Evolutionary conservation across 1,140 invertebrate species (phyloP), one percentile per base, ranked within the genome.

Genomic region (Cardiocondyla obscurior): DNA sequence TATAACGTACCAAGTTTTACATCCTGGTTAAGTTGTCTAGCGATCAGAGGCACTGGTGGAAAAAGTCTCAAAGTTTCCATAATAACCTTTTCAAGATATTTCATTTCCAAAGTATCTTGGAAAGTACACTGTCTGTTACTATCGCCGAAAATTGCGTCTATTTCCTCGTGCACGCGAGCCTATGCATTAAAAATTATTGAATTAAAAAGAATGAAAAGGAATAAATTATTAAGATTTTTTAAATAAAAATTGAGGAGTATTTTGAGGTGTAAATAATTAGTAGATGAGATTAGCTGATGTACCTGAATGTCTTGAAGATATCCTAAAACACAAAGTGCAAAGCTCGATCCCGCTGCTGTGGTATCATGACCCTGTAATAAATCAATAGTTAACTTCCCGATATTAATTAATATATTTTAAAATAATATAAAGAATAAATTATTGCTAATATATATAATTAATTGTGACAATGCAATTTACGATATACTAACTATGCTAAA

Each of bases 31-130:
- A 97, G 88, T 76, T 96, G 93, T 84, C 97, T 94, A 3, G 96
- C 97, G 89, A 98, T 97, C 22, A 96, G 92, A 2, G 97, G 97
- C 64, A 98, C 97, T 82, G 97, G 97, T 55, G 97, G 97, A 91
- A 96, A 98, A 93, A 97, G 92, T 82, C 97, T 94, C 3, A 97
- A 90, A 0, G 96, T 96, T 91, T 97, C 96, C 93, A 97, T 96
- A 53, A 98, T 95, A 57, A 97, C 97, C 84, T 96, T 95, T 91
- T 98, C 97, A 30, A 98, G 92, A 87, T 97, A 98, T 90, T 97
- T 97, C 96, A 98, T 96, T 89, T 97, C 96, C 55, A 96, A 90
- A 25, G 97, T 96, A 79, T 98, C 97, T 88, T 97, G 96, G 91
- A 97, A 97, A 25, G 96, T 97, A 58, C 96, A 96, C n/a, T 96